Evolutionary conservation across 2,113 vertebrate species (phyloP).

Genomic region (Henicopernis longicauda): DNA sequence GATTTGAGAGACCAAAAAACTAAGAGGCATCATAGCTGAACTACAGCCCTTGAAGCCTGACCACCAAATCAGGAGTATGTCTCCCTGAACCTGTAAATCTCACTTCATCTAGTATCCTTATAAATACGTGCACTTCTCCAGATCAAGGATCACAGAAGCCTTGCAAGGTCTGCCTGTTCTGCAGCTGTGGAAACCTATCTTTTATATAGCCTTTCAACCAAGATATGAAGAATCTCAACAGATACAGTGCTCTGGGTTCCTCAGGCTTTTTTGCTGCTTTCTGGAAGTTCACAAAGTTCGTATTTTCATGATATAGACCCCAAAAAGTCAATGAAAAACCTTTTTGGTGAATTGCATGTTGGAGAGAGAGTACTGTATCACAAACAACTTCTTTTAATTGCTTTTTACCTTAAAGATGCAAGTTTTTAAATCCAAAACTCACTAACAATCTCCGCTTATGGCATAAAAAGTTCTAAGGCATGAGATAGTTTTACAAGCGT

Average conservation of each 20-base stretch:
- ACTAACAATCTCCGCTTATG: not conserved
- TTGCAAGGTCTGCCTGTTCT: not conserved
- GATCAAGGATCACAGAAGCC: not conserved
- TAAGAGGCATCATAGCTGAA: not conserved
- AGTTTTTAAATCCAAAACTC: not conserved
- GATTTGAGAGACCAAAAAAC: not conserved
- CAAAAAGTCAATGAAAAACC: not conserved
- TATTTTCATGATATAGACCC: not conserved
- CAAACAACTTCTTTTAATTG: not conserved
- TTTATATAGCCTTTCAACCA: not conserved
- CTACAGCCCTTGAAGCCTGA: not conserved
- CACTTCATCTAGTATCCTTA: not conserved
- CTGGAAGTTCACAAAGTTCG: not conserved
- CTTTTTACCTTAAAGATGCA: not conserved
- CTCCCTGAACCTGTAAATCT: not conserved
- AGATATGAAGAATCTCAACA: not conserved
- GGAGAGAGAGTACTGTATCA: not conserved
- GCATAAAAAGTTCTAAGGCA: not conserved
- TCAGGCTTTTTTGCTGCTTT: not conserved
- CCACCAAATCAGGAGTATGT: not conserved
- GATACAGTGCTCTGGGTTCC: not conserved
- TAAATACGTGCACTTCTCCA: not conserved
- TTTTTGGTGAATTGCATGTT: not conserved
- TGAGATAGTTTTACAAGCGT: not conserved
- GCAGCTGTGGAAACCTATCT: not conserved